Base-by-base conservation (phyloP, 2,113 vertebrate species). In the Upupa epops region DNA sequence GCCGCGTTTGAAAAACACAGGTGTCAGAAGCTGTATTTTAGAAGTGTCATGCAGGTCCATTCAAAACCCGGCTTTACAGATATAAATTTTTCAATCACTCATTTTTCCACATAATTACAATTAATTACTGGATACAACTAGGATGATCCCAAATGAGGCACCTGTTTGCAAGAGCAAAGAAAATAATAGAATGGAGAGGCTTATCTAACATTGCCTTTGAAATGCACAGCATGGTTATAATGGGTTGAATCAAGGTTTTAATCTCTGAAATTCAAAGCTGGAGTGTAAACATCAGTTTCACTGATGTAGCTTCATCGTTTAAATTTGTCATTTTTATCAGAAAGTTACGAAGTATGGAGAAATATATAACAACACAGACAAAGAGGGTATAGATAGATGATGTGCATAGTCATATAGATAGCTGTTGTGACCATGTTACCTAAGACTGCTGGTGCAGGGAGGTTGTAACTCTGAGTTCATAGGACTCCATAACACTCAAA, bases 381-480 rank as follows among this genome's bases (percentile, higher is more conserved):
- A 70, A 54, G 31, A 45, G n/a, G n/a, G n/a, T n/a, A n/a, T n/a
- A n/a, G n/a, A n/a, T n/a, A n/a, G n/a, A n/a, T n/a, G n/a, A n/a
- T n/a, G n/a, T n/a, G n/a, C n/a, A 34, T 11, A 4, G 58, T 55
- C 15, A 18, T 32, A 6, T 8, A 28, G 2, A 28, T n/a, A n/a
- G 2, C 49, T 6, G 13, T 61, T 36, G 78, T 66, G 42, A 1
- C 40, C 40, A 42, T 15, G 2, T 83, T 83, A 48, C 4, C 21
- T 8, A 63, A 26, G 32, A 29, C 17, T 45, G 5, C 2, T 1
- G 3, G 3, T 54, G 4, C 40, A 11, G 19, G 54, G 8, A 55
- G 13, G 26, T 20, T 68, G 24, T 4, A 55, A n/a, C 3, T 1
- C 1, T 4, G 3, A 1, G 3, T 45, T n/a, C 8, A 34, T 3